Evolutionary conservation across 2,888 invertebrate species (phyloP).

Genomic region (Leptinotarsa peninsularis): DNA sequence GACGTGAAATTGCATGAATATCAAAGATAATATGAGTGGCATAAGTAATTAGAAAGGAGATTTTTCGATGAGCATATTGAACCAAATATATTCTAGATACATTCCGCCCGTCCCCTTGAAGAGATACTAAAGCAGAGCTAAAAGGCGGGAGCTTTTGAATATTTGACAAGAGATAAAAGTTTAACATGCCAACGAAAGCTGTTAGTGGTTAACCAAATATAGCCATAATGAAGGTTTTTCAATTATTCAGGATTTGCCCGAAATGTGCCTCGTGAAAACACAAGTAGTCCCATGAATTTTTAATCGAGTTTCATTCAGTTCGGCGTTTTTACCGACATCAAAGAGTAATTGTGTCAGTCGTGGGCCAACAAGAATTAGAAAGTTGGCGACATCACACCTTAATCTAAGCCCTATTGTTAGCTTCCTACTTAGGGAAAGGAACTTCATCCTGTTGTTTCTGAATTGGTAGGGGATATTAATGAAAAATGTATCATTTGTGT

Average conservation of each 20-base stretch:
- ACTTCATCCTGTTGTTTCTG: no score
- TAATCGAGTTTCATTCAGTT: constrained; percentile 8
- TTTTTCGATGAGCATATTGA: neutral
- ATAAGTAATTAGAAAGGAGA: no score
- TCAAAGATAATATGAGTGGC: no score
- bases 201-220: constrained; percentile 30
- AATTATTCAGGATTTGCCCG: constrained; percentile 22
- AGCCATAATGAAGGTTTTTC: constrained; percentile 28
- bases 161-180: constrained; percentile 37
- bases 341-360: constrained; percentile 1
- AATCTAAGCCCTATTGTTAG: neutral
- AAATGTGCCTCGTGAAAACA: constrained; percentile 21
- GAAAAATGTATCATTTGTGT: no score
- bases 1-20: no score
- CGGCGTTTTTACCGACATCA: constrained; percentile 2
- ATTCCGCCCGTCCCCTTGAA: neutral
- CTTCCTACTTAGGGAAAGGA: no score
- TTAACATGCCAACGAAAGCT: constrained; percentile 24
- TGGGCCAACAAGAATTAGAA: neutral
- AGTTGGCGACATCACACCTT: neutral
- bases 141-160: constrained; percentile 25
- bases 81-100: neutral
- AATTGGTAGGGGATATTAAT: no score
- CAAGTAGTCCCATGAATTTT: constrained; percentile 19
- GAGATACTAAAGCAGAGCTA: neutral